Base-by-base conservation (phyloP, 2,797 vertebrate genomes). In the Gambusia yucatana region DNA sequence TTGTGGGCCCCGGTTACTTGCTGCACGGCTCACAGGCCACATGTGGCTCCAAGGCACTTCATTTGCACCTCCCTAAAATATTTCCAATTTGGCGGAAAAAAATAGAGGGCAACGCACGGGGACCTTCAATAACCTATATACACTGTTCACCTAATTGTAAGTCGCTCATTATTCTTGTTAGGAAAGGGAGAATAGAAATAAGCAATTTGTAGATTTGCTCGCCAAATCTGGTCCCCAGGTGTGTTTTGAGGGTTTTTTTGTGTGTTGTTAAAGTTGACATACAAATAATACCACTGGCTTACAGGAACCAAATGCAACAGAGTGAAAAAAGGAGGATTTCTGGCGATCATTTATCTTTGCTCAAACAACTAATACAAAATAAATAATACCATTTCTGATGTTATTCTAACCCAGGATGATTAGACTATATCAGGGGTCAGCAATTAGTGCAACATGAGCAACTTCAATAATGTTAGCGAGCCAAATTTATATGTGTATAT, bases 21-120 rank as follows among this genome's bases (percentile, higher is more conserved):
- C 83, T 90, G 87, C 89, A 93, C 46, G 82, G 85, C 90, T 93
- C 89, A 81, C 72, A 80, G 90, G 88, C 88, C 89, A 88, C 91
- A 91, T 85, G 88, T 48, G 67, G 84, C 88, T 89, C 82, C 55
- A 30, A 71, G 91, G 78, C 84, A 77, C 82, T 91, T 91, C 89
- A 87, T 88, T 86, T 86, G 75, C 84, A 83, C 76, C 81, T 76
- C 79, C 88, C 82, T n/a, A 59, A 88, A 89, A 87, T 76, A 87
- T 84, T 87, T 82, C 75, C 22, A 81, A 80, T 82, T 80, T 73
- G 55, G 78, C 81, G 67, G 30, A n/a, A 47, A 86, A 87, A 85
- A 84, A 81, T 76, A 78, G 81, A 78, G 74, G 63, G 71, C 44
- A 50, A 81, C 41, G 61, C 22, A 69, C 48, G 72, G 75, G 82